Base-by-base conservation (phyloP, 1,140 invertebrate species). In the Dendrolimus punctatus region DNA sequence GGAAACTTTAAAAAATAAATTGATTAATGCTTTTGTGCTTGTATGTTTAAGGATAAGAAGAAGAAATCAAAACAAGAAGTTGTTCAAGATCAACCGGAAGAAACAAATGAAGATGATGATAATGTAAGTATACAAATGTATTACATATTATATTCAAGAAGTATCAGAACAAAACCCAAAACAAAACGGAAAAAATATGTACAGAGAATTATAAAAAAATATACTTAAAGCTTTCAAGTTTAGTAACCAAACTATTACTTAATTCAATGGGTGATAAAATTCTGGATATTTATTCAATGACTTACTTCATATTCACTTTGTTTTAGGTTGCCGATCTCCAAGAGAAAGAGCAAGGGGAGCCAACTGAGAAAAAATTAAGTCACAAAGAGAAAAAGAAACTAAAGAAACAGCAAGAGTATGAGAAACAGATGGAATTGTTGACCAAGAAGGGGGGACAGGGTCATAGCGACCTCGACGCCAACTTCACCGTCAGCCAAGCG, bases 401-500 rank as follows among this genome's bases (percentile, higher is more conserved):
- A 50, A 97, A 98, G 76, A 98, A 98, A 57, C 91, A 97, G 87
- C 90, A 94, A 70, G 96, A 98, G 67, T 98, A 96, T 88, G 94
- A 98, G 66, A 94, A 95, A 67, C 94, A 98, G 72, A 90, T 99
- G 89, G 95, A 98, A 73, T 88, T 93, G 58, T 88, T 98, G 84
- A 93, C 95, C 1, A 96, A 95, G 73, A 95, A 96, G 83, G 95
- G 95, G 46, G 95, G 95, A 0, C 91, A 95, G 73, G 95, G 95
- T 1, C 93, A 95, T 69, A 96, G 94, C 49, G 95, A 96, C 58
- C 87, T 98, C 39, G 96, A 95, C 53, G 94, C 93, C 38, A 99
- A 99, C 82, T 99, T 99, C 75, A 97, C 98, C 4, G 94, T 99
- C 47, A 99, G 98, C 6, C 96, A 98, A 81, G 92, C 93, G n/a